Percentiles rank a stretch among this genome's conserved stretches.
Evolutionary conservation across 1,140 invertebrate genomes (phyloP).

Genomic region (Maconellicoccus hirsutus): DNA sequence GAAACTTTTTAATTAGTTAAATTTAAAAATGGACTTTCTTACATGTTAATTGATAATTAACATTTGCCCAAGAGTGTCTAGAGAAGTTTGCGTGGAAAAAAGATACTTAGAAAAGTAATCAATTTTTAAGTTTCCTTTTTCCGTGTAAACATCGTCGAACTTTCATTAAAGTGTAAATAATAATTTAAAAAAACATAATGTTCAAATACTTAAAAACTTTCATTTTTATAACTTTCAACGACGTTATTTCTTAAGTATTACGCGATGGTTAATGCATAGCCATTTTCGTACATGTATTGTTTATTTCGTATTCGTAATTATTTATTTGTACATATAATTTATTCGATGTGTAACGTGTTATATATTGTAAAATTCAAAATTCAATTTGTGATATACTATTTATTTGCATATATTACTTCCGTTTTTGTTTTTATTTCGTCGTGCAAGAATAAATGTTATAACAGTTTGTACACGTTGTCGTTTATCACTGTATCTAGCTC

Average conservation of each 20-base stretch:
- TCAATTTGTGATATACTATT: slow-evolving; percentile 5
- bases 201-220: no score
- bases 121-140: not conserved
- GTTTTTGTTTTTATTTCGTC: not conserved
- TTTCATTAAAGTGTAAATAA: no score
- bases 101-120: not conserved
- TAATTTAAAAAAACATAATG: no score
- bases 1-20: no score
- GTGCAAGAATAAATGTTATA: slow-evolving; percentile 1
- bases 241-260: no score
- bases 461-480: not conserved
- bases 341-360: not conserved
- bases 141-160: not conserved
- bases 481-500: not conserved
- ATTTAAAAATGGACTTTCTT: no score
- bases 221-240: no score
- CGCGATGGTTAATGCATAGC: no score
- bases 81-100: slow-evolving; percentile 6
- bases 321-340: not conserved
- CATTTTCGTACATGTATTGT: no score
- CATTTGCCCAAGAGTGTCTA: no score
- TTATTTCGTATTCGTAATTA: not conserved
- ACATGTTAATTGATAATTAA: no score
- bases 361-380: not conserved
- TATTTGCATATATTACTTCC: not conserved